Evolutionary conservation across 2,888 invertebrate species (phyloP).

Genomic region (Synanthedon andrenaeformis): DNA sequence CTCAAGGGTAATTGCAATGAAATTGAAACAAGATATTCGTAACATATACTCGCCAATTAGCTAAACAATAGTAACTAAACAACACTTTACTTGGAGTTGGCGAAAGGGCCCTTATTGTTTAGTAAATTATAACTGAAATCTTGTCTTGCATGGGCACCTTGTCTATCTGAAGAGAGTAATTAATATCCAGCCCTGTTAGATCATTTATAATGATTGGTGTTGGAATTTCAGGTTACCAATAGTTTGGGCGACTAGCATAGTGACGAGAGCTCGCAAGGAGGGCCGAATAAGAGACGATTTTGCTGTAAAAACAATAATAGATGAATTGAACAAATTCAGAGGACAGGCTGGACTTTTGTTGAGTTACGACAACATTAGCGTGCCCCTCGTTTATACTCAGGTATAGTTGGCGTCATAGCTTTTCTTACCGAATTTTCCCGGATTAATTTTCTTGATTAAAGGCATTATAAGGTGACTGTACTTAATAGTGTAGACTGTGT

Average conservation of each 20-base stretch:
- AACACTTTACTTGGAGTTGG: too few species aligned
- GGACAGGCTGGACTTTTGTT: slow-evolving; percentile 82
- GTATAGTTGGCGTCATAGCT: slow-evolving; percentile 25
- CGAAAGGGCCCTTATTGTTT: too few species aligned
- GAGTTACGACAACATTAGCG: slow-evolving; percentile 82
- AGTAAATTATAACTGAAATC: too few species aligned
- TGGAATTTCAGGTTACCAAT: slow-evolving; percentile 76
- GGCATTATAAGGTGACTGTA: neutral
- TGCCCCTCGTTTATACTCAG: slow-evolving; percentile 87
- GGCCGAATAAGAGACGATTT: slow-evolving; percentile 91
- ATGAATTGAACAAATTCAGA: slow-evolving; percentile 87
- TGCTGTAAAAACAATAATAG: slow-evolving; percentile 91
- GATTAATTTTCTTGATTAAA: neutral
- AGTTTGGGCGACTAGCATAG: slow-evolving; percentile 92
- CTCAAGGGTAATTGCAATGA: too few species aligned
- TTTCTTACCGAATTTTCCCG: too few species aligned
- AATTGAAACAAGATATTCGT: too few species aligned
- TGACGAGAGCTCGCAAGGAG: slow-evolving; percentile 89
- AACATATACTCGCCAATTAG: too few species aligned
- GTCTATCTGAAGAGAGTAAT: too few species aligned
- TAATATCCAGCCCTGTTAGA: too few species aligned
- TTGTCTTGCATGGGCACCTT: too few species aligned
- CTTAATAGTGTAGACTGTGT: neutral
- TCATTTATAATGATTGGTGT: too few species aligned
- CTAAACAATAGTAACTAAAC: too few species aligned